Base-by-base conservation (phyloP, 2,797 vertebrate genomes). In the Vultur gryphus region DNA sequence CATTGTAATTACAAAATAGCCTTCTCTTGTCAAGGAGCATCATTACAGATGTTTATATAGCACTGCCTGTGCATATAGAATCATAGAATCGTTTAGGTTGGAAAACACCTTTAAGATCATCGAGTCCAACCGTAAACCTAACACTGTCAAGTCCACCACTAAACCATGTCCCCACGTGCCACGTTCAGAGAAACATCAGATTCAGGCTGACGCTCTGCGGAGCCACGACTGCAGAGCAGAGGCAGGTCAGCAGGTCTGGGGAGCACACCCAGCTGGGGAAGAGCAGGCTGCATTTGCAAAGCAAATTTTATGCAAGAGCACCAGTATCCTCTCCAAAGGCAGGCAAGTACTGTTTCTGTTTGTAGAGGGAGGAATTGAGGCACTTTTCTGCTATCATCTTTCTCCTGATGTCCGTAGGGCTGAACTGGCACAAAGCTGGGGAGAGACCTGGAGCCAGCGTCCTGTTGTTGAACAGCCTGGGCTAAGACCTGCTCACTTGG, bases 401-500 rank as follows among this genome's bases (percentile, higher is more conserved):
- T 46, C 61, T 82, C 51, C 54, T 67, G 44, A 8, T 3, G 23
- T 9, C 75, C 16, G 0, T 1, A 4, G 51, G 67, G 39, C 51
- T 70, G 72, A 41, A 46, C 21, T 33, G 61, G 44, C 66, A 51
- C 49, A 64, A 19, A 41, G 39, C 52, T 46, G 33, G 44, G 41
- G 17, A 52, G 5, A 72, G 78, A 61, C 62, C 51, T 57, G 72
- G 33, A 66, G n/a, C 41, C 43, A 37, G 23, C 0, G 1, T 25
- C 35, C 18, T 25, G 31, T 24, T 1, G 2, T 51, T 39, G 81
- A 67, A 5, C n/a, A 72, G 78, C 54, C 41, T 24, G 51, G 72
- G 55, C 84, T 62, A 19, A 35, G 87, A n/a, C n/a, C 87, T 72
- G 66, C 73, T 65, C 2, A 0, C 23, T 39, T 0, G 0, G 7